Evolutionary conservation across 2,113 vertebrate genomes (phyloP).

Genomic region (Meles meles): DNA sequence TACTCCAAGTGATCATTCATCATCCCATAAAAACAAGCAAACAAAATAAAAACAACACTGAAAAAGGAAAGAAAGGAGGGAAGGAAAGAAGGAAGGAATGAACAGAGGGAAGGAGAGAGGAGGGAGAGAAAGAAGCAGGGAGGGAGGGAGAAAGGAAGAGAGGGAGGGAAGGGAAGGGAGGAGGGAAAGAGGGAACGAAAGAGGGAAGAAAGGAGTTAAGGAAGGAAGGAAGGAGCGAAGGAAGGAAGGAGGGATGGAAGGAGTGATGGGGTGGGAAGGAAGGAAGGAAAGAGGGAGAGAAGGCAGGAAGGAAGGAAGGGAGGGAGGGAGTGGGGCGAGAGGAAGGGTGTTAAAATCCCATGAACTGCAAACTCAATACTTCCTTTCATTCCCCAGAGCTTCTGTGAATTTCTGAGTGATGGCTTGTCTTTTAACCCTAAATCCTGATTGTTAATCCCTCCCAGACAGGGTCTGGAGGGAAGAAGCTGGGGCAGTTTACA

Average conservation of each 20-base stretch:
- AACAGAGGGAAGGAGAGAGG: too few species aligned
- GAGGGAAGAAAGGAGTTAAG: too few species aligned
- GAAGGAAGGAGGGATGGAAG: too few species aligned
- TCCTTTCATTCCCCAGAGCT: background rate
- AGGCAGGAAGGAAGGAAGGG: too few species aligned
- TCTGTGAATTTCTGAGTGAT: background rate
- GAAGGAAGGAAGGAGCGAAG: too few species aligned
- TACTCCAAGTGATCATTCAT: background rate
- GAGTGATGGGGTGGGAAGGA: too few species aligned
- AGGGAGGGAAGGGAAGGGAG: too few species aligned
- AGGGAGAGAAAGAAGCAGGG: too few species aligned
- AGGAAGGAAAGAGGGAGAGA: too few species aligned
- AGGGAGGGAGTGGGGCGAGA: accelerated
- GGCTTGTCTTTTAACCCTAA: background rate
- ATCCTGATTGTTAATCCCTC: background rate
- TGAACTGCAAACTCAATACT: background rate
- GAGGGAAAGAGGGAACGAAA: too few species aligned
- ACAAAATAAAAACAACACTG: background rate
- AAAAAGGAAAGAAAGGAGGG: background rate
- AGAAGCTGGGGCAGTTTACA: background rate
- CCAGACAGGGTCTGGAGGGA: background rate
- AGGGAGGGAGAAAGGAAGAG: too few species aligned
- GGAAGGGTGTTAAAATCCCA: background rate
- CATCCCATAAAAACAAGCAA: background rate
- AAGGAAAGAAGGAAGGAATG: too few species aligned